Base-by-base conservation (phyloP, 2,113 vertebrate species). In the chimpanzee (Pan troglodytes) region DNA sequence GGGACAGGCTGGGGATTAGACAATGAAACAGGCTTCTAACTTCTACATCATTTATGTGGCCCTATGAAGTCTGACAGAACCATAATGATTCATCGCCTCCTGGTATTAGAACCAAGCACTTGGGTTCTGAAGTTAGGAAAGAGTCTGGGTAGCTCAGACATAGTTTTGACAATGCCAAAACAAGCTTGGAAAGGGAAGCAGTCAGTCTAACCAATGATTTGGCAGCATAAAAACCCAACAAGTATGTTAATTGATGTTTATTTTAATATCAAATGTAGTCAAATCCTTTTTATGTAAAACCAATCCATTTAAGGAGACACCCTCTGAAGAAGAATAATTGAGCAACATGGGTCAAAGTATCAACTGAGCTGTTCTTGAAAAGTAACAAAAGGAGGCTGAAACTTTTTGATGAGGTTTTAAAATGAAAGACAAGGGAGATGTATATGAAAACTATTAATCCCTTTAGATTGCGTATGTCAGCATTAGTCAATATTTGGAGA, bases 241-340 rank as follows among this genome's bases (percentile, higher is more conserved):
- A 98, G 81, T 96, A 95, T 97, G 93, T 95, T 97, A 97, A 96
- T 88, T 90, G 89, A 59, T 95, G 92, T 92, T 97, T 95, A 79
- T 83, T 97, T 95, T 97, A 94, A 97, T 96, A 95, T 76, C 93
- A 84, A 97, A 88, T 73, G 72, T 38, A 94, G 94, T 90, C 83
- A 92, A 95, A 75, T 93, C 72, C 48, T 96, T 97, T 97, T 97
- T 88, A 91, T 94, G 76, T 92, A 93, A 96, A 97, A 95, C 75
- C 75, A 93, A 76, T 40, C 55, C 59, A 76, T 96, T 82, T 84
- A 81, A 93, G 89, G 43, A 95, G 89, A 95, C 68, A 95, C 64
- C 81, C 73, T 93, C 55, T 85, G 45, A 93, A 90, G 61, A 59
- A 91, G 50, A 82, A 83, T 13, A 76, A 25, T 90, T 95, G 84